phyloP scores from a whole-genome alignment of 2,888 invertebrate genomes.

The Eurois occulta region DNA sequence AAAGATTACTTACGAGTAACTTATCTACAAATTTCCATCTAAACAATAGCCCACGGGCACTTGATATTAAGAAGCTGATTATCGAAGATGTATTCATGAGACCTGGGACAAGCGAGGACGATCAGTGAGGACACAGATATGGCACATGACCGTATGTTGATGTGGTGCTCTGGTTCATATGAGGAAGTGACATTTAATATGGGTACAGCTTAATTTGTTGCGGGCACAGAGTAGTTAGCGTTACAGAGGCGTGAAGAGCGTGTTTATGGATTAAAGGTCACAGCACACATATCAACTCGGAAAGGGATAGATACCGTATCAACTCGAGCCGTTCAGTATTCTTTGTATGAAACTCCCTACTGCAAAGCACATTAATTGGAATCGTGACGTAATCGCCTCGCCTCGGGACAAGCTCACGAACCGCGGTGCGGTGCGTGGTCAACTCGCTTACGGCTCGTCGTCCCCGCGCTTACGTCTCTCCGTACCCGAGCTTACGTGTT shows the following conservation, averaged over 20 bases:
- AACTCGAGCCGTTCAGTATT: too few species aligned
- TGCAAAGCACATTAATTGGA: too few species aligned
- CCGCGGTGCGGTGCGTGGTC: too few species aligned
- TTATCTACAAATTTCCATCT: background rate
- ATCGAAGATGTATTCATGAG: conserved; percentile 39
- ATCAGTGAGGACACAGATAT: conserved; percentile 40
- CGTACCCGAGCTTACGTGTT: too few species aligned
- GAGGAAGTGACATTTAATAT: conserved; percentile 83
- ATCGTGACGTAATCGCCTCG: too few species aligned
- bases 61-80: conserved; percentile 52
- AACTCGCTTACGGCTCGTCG: too few species aligned
- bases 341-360: too few species aligned
- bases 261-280: too few species aligned
- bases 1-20: background rate
- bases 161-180: conserved; percentile 54
- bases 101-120: conserved; percentile 33
- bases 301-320: too few species aligned
- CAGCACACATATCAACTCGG: too few species aligned
- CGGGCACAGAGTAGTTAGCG: conserved; percentile 52
- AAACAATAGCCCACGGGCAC: conserved; percentile 35
- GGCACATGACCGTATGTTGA: conserved; percentile 14
- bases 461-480: too few species aligned
- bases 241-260: conserved; percentile 13
- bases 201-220: conserved; percentile 25
- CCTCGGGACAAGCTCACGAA: too few species aligned